Percentiles rank a stretch among this genome's conserved stretches.
phyloP scores from a whole-genome alignment of 2,797 vertebrate genomes.

The Sebastes vulpes region DNA sequence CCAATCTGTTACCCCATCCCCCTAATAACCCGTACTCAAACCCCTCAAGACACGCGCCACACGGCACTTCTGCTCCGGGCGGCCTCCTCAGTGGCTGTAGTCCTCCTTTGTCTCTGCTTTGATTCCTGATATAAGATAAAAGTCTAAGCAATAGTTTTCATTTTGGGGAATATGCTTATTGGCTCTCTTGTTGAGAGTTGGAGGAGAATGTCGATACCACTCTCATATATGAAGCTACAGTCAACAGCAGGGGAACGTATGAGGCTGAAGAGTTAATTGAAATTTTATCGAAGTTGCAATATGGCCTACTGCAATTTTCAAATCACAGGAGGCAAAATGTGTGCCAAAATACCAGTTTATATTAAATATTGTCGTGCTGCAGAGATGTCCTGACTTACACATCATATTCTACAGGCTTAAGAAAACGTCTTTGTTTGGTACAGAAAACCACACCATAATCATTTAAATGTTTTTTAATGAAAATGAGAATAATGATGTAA shows the following conservation, averaged over 20 bases:
- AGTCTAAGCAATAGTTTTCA: background rate
- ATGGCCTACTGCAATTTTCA: too few relatives aligned
- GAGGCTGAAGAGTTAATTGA: too few relatives aligned
- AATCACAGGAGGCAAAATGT: too few relatives aligned
- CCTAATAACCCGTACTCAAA: conserved; percentile 11
- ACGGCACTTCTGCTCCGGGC: background rate
- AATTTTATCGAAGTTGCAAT: too few relatives aligned
- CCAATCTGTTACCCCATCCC: conserved; percentile 31
- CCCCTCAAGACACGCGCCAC: conserved; percentile 4
- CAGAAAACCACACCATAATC: too few relatives aligned
- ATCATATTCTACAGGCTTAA: too few relatives aligned
- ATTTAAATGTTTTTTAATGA: too few relatives aligned
- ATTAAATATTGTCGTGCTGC: too few relatives aligned
- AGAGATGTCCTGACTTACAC: too few relatives aligned
- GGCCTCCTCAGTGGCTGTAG: background rate
- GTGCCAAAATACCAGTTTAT: too few relatives aligned
- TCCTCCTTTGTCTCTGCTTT: background rate
- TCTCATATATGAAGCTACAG: background rate
- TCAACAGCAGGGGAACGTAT: background rate
- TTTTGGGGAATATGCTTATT: background rate
- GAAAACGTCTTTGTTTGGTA: too few relatives aligned
- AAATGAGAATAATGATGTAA: too few relatives aligned
- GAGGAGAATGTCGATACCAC: background rate
- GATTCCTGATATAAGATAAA: background rate
- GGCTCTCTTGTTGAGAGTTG: background rate